Evolutionary conservation across 35 echinoderm and acorn worm species (phyloP).

Genomic region (Chiridota heheva): DNA sequence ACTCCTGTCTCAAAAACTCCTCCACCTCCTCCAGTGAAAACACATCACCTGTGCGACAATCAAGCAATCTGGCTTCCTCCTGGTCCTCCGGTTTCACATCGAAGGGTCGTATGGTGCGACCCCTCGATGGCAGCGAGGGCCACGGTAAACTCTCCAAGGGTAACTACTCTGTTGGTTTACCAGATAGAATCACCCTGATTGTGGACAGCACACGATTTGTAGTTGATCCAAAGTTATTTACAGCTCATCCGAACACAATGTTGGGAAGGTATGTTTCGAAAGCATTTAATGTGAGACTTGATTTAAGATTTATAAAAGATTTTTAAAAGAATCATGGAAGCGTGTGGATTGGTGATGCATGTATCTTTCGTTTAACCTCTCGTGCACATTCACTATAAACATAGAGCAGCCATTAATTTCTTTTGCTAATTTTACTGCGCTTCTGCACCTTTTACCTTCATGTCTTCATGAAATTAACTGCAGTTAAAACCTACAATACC

Average conservation of each 20-base stretch:
- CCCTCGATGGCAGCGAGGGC: constrained; percentile 31
- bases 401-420: too few relatives aligned
- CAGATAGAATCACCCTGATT: constrained; percentile 84
- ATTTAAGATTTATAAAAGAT: too few relatives aligned
- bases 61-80: too few relatives aligned
- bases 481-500: too few relatives aligned
- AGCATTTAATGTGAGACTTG: neutral
- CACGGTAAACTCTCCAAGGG: neutral
- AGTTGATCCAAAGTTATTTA: constrained; percentile 77
- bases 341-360: too few relatives aligned
- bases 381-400: neutral
- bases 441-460: neutral
- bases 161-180: constrained; percentile 29
- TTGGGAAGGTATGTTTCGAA: constrained; percentile 79
- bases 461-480: too few relatives aligned
- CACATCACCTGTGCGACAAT: neutral
- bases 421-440: neutral
- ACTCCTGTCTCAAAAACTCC: constrained; percentile 64
- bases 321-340: too few relatives aligned
- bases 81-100: neutral
- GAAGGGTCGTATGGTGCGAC: too few relatives aligned
- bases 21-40: constrained; percentile 3
- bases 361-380: too few relatives aligned
- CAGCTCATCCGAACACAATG: constrained; percentile 95
- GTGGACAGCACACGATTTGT: constrained; percentile 94